Conservation (phyloP, 2,113 vertebrate genomes). For the Etheostoma cragini region DNA sequence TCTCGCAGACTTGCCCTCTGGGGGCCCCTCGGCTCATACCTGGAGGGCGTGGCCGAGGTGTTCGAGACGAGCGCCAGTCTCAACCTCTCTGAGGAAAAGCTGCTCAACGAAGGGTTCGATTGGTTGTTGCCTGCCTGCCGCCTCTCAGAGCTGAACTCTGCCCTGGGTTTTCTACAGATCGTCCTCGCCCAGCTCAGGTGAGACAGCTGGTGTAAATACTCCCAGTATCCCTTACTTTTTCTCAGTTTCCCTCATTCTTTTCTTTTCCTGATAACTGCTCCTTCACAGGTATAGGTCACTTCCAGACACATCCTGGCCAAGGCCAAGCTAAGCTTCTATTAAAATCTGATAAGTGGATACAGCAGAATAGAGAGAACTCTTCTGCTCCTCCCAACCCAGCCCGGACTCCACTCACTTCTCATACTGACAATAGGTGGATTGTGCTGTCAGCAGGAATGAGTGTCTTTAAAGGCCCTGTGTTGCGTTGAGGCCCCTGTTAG, state of each 20-base stretch:
- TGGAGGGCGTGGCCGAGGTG: slow-evolving; percentile 93
- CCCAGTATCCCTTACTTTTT: not conserved
- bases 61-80: slow-evolving; percentile 91
- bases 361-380: slow-evolving; percentile 34
- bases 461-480: slow-evolving; percentile 61
- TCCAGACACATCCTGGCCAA: slow-evolving; percentile 45
- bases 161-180: slow-evolving; percentile 89
- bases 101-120: slow-evolving; percentile 94
- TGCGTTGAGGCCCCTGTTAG: slow-evolving; percentile 52
- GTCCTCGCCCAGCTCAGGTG: slow-evolving; percentile 92
- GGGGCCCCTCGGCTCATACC: slow-evolving; percentile 90
- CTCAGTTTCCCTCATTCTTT: slow-evolving; percentile 20
- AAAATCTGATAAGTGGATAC: slow-evolving; percentile 54
- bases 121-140: slow-evolving; percentile 94
- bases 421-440: slow-evolving; percentile 71
- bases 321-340: slow-evolving; percentile 46
- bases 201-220: slow-evolving; percentile 40
- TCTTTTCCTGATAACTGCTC: slow-evolving; percentile 21
- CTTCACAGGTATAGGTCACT: slow-evolving; percentile 32
- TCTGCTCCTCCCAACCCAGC: slow-evolving; percentile 35
- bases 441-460: slow-evolving; percentile 58
- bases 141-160: slow-evolving; percentile 88
- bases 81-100: slow-evolving; percentile 91
- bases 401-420: slow-evolving; percentile 48
- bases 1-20: slow-evolving; percentile 90